Conservation (phyloP, 2,888 invertebrate genomes). For the Gisinianus flammeolus region DNA sequence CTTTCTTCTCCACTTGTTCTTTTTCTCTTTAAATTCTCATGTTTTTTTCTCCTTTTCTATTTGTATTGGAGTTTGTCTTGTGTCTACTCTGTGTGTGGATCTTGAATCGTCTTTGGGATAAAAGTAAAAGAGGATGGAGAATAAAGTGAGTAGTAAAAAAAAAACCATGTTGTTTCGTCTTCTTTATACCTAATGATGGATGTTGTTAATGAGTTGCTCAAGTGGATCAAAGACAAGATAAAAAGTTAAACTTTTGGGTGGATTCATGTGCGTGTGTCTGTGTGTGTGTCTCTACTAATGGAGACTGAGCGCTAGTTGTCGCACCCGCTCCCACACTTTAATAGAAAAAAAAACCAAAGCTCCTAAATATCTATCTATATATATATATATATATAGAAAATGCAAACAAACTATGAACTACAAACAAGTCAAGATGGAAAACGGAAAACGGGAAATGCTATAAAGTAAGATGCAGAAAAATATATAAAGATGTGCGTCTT, state of each 20-base stretch:
- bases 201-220: conserved; percentile 37
- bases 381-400: too few relatives aligned
- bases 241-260: background rate
- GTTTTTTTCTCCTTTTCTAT: background rate
- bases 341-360: too few relatives aligned
- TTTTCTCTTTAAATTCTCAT: background rate
- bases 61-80: background rate
- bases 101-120: background rate
- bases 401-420: too few relatives aligned
- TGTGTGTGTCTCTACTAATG: background rate
- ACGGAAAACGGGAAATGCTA: too few relatives aligned
- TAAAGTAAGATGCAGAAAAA: too few relatives aligned
- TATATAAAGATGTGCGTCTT: background rate
- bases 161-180: conserved; percentile 4
- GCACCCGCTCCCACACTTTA: background rate
- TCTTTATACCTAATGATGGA: conserved; percentile 27
- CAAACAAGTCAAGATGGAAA: too few relatives aligned
- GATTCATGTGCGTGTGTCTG: background rate
- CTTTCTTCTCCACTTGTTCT: background rate
- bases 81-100: conserved; percentile 2
- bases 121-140: background rate
- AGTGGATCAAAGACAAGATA: conserved; percentile 34
- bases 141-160: conserved; percentile 2
- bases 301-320: background rate
- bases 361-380: too few relatives aligned